A percentile compares a stretch with the other conserved stretches of the same genome.
These are phyloP conservation scores for Phengaris alcon DNA, from an alignment of 2,888 invertebrate species.

Conservation along the genomic window DNA sequence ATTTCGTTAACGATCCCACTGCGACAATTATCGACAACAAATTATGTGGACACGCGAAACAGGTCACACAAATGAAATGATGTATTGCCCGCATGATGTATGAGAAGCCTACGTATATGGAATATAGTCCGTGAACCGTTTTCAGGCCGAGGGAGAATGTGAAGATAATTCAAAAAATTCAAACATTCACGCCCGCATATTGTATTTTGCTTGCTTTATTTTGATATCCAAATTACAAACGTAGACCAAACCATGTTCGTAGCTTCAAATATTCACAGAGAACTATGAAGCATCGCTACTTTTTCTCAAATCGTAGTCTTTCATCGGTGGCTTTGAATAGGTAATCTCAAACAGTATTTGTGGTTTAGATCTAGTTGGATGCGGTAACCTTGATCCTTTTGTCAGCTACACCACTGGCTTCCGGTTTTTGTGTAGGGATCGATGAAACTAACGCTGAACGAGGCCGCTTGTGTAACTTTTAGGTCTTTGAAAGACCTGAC, in stretches of 20 bases:
- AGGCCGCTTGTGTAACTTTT: conserved; percentile 23
- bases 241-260: neutral
- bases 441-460: conserved; percentile 29
- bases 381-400: conserved; percentile 16
- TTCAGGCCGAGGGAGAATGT: neutral
- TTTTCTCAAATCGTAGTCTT: neutral
- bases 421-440: conserved; percentile 31
- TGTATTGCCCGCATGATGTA: conserved; percentile 1
- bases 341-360: neutral
- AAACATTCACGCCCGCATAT: neutral
- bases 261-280: neutral
- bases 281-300: neutral
- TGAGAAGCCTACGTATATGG: neutral
- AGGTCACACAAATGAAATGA: conserved; percentile 12
- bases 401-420: conserved; percentile 20
- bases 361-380: neutral
- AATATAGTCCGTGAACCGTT: neutral
- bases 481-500: neutral
- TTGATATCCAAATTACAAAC: neutral
- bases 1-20: neutral
- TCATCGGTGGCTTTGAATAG: neutral
- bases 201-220: neutral
- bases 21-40: conserved; percentile 1
- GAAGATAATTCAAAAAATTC: neutral
- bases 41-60: neutral